phyloP scores from a whole-genome alignment of 2,113 vertebrate genomes.

The Megalops atlanticus region DNA sequence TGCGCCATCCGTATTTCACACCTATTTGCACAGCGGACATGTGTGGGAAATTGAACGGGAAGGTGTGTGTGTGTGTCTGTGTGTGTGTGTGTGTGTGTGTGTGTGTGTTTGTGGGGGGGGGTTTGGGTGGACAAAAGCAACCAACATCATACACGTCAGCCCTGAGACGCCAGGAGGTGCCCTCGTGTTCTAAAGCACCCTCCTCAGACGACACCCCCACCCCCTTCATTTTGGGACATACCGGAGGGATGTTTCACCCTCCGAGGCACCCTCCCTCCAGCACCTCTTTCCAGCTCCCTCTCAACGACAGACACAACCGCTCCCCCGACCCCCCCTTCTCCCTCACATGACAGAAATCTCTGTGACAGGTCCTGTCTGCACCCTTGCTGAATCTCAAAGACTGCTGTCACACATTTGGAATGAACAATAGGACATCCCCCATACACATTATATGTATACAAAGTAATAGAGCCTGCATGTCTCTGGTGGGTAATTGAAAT shows the following conservation, averaged over 20 bases:
- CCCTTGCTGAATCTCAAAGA: background rate
- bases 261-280: background rate
- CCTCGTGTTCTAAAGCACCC: background rate
- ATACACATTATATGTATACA: background rate
- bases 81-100: too few relatives aligned
- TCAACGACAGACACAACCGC: background rate
- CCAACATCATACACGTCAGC: too few relatives aligned
- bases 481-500: background rate
- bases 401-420: background rate
- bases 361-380: background rate
- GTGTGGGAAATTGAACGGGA: conserved; percentile 58
- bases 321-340: background rate
- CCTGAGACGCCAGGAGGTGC: background rate
- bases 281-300: background rate
- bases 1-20: conserved; percentile 63
- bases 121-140: background rate
- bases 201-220: background rate
- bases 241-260: background rate
- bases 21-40: conserved; percentile 69
- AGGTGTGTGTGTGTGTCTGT: too few relatives aligned
- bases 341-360: background rate
- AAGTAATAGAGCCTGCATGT: background rate
- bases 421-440: background rate
- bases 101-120: background rate
- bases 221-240: background rate